Evolutionary conservation across 2,888 invertebrate species (phyloP), one percentile per base, ranked within the genome.

Genomic region (Linnaemya vulpina): DNA sequence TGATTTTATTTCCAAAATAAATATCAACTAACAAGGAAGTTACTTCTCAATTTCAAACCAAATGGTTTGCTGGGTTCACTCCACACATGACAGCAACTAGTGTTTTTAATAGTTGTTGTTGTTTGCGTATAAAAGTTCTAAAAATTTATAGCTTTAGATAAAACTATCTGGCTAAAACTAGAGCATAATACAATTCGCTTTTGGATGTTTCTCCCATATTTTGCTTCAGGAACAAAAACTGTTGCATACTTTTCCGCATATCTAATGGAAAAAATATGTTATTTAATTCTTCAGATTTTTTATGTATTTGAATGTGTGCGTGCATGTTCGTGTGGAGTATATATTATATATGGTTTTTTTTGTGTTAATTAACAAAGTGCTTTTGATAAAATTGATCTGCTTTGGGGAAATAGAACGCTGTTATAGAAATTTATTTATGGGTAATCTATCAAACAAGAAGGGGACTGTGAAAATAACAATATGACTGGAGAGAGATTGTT

Each of bases 181-280:
- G 40, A 38, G 46, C 40, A 78, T n/a, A 51, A 20, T 9, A 51
- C 55, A 58, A 46, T 49, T 53, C 20, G n/a, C 0, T 8, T 67
- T 67, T 46, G 53, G 20, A 40, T 76, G 15, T 20, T 46, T 35
- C 46, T 10, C n/a, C 17, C 35, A 11, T 49, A 55, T 35, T 35
- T 35, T 35, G 35, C n/a, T 58, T 67, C 17, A 17, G 13, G 43
- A 55, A 63, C 15, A 63, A 71, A 78, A 79, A 77, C 38, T 70
- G 77, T 68, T 77, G 77, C 77, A 77, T 77, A 77, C 68, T 67
- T 68, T 77, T 38, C 9, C 20, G 67, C 11, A 40, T 17, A 63
- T 13, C 53, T 43, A 65, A 43, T 68, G 77, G 17, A 9, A 20
- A 58, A 51, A 35, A 9, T 35, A n/a, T 17, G 17, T 38, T 38